Evolutionary conservation across 2,888 invertebrate species (phyloP), one percentile per base, ranked within the genome.

Genomic region (Parnassius smintheus): DNA sequence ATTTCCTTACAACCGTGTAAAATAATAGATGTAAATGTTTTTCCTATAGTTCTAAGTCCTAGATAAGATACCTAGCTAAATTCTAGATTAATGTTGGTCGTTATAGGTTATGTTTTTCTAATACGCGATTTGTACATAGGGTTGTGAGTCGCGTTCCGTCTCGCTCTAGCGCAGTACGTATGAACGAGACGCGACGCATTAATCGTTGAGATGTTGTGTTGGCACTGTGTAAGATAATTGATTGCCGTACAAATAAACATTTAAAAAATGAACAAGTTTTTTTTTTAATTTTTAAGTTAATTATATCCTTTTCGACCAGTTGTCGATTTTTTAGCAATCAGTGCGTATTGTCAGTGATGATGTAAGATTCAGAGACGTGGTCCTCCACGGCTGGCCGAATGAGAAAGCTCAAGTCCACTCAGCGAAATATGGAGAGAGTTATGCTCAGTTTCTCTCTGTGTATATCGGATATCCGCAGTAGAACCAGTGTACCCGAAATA

Each of bases 241-340:
- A 49, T 62, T 62, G 62, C 42, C 62, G 62, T 62, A 62, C 62
- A 62, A 62, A 57, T 62, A 62, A 62, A 60, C 22, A 60, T 48
- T 60, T 54, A 10, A 41, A 60, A 60, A 60, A 22, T 56, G 8
- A n/a, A 46, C 2, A 2, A 11, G 46, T 46, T 35, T 25, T 35
- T 52, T 22, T 52, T 25, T 22, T 8, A 18, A 2, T n/a, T 25
- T 2, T 2, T 25, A 25, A 2, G 25, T 25, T 25, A 25, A 25
- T 1, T 25, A 25, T 25, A 25, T 25, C 2, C 2, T 25, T 25
- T 25, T 25, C 35, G 7, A 35, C 35, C 35, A 35, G 35, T 35
- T 35, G 4, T 35, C 25, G 25, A 25, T 2, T 25, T 25, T 25
- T 25, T 7, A 25, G 7, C 25, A 2, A 25, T 25, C 25, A 25